Percentiles rank a stretch among this genome's conserved stretches.
Evolutionary conservation across 2,113 vertebrate genomes (phyloP).

Genomic region (Ailurus styani): DNA sequence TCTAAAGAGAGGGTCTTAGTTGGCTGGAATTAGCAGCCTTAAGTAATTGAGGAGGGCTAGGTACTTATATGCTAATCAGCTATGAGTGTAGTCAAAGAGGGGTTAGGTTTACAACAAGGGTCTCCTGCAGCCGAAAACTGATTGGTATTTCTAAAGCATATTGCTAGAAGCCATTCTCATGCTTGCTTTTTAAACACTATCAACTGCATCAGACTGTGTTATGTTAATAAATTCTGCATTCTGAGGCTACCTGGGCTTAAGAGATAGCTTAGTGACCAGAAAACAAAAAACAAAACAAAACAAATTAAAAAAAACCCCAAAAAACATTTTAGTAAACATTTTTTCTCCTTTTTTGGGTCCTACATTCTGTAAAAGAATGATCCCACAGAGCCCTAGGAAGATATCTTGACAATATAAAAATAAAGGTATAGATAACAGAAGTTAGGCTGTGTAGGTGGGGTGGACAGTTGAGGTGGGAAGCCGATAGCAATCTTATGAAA

Average conservation of each 20-base stretch:
- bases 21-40: background rate
- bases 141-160: background rate
- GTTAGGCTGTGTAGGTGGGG: background rate
- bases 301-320: no score
- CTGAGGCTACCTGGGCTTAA: background rate
- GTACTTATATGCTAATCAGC: background rate
- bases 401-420: background rate
- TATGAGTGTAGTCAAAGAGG: background rate
- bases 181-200: background rate
- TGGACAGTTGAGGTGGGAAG: background rate
- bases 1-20: background rate
- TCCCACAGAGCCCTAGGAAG: background rate
- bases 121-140: background rate
- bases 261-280: background rate
- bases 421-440: background rate
- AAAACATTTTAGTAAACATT: background rate
- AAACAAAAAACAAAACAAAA: background rate
- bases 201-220: background rate
- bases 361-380: background rate
- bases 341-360: background rate
- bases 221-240: background rate
- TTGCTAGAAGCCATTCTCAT: background rate
- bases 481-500: background rate
- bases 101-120: background rate
- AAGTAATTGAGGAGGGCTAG: background rate